A percentile compares a stretch with the other conserved stretches of the same genome.
Evolutionary conservation across 2,113 vertebrate species (phyloP).

Genomic region (Mormoops blainvillei): DNA sequence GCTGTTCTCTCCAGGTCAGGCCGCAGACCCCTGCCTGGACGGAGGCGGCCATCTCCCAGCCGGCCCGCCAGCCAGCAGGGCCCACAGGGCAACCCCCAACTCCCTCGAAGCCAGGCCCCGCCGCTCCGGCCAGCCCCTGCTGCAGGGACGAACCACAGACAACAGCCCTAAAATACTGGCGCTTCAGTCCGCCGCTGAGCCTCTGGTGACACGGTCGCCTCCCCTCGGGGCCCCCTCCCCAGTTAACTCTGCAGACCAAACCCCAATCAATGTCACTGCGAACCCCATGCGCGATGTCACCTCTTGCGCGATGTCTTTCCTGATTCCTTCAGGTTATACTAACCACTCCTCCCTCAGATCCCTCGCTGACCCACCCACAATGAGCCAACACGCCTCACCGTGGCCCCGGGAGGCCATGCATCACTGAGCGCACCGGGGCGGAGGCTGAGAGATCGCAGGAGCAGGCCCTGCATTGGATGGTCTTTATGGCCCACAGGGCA

Average conservation of each 20-base stretch:
- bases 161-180: accelerated
- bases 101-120: no score
- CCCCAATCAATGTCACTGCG: accelerated
- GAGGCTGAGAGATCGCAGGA: neutral
- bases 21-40: neutral
- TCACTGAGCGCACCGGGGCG: accelerated
- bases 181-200: neutral
- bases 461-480: neutral
- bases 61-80: neutral
- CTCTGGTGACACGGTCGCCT: neutral
- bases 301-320: accelerated
- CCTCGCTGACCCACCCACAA: neutral
- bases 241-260: no score
- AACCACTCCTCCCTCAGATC: neutral
- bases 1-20: neutral
- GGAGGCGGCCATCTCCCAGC: accelerated
- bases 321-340: accelerated
- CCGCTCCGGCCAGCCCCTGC: neutral
- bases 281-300: no score
- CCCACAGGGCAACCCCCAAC: accelerated
- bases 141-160: accelerated
- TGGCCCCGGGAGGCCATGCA: accelerated
- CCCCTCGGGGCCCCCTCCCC: no score
- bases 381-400: accelerated
- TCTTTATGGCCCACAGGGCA: neutral